These are phyloP conservation scores for Nysson spinosus DNA, from an alignment of 2,888 invertebrate species.

Conservation along the genomic window DNA sequence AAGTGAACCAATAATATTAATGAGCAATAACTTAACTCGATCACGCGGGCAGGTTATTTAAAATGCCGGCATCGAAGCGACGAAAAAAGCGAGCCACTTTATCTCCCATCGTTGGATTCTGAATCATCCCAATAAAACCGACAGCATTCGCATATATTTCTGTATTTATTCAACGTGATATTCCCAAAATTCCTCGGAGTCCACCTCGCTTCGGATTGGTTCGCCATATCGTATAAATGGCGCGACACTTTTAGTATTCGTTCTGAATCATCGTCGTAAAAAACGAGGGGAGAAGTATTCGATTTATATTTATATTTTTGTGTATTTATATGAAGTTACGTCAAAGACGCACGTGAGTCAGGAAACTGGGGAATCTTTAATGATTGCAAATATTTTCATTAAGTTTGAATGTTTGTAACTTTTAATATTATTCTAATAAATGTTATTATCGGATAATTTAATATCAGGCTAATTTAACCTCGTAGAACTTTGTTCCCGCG, in stretches of 20 bases:
- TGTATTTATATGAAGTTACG: constrained; percentile 35
- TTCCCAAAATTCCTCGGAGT: constrained; percentile 6
- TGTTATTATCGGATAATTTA: no score
- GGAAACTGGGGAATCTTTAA: no score
- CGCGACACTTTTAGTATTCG: neutral
- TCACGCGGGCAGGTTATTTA: no score
- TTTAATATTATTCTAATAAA: no score
- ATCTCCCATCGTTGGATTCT: constrained; percentile 11
- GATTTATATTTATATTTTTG: constrained; percentile 31
- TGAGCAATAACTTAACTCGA: no score
- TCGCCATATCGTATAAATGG: neutral
- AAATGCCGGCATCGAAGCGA: no score
- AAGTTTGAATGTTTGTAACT: no score
- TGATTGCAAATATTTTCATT: no score
- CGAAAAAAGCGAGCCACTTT: neutral
- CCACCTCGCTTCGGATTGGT: neutral
- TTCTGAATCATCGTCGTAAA: constrained; percentile 38
- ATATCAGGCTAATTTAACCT: no score
- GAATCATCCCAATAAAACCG: constrained; percentile 33
- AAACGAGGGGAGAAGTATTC: constrained; percentile 12
- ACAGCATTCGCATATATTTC: constrained; percentile 10
- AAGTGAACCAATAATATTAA: no score
- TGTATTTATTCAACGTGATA: neutral
- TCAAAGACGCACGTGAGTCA: constrained; percentile 20
- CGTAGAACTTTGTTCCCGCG: no score